Conservation (phyloP, 2,113 vertebrate genomes). For the Oreochromis aureus region DNA sequence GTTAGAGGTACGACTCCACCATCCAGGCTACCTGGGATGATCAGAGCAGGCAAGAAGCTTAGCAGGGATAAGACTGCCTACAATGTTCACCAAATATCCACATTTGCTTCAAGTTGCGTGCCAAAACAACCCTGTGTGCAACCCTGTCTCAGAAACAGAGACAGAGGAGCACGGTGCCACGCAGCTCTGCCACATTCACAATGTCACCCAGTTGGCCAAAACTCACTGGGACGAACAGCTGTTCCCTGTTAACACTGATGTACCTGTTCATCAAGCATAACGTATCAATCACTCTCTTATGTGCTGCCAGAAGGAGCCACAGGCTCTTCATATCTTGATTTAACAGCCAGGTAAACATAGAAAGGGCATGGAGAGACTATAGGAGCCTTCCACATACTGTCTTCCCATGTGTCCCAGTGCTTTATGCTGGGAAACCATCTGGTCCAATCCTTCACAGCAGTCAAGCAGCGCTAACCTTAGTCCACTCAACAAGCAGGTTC, state of each 20-base stretch:
- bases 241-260: not conserved
- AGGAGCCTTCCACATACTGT: slow-evolving; percentile 4
- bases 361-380: not conserved
- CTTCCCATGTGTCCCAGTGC: slow-evolving; percentile 12
- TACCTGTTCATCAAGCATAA: not conserved
- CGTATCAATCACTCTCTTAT: not conserved
- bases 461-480: not conserved
- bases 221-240: slow-evolving; percentile 22
- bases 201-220: not conserved
- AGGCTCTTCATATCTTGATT: not conserved
- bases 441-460: slow-evolving; percentile 31
- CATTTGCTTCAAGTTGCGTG: not conserved
- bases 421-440: slow-evolving; percentile 60
- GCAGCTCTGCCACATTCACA: slow-evolving; percentile 26
- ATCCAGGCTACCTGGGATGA: slow-evolving; percentile 31
- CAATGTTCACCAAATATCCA: slow-evolving; percentile 11
- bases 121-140: slow-evolving; percentile 17
- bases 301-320: not conserved
- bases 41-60: not conserved
- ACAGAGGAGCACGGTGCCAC: slow-evolving; percentile 4
- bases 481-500: not conserved
- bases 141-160: slow-evolving; percentile 32
- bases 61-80: not conserved
- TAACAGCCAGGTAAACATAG: slow-evolving; percentile 1
- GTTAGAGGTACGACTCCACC: not conserved